Evolutionary conservation across 2,888 invertebrate genomes (phyloP).

Genomic region (Drosophila nigritarsus): DNA sequence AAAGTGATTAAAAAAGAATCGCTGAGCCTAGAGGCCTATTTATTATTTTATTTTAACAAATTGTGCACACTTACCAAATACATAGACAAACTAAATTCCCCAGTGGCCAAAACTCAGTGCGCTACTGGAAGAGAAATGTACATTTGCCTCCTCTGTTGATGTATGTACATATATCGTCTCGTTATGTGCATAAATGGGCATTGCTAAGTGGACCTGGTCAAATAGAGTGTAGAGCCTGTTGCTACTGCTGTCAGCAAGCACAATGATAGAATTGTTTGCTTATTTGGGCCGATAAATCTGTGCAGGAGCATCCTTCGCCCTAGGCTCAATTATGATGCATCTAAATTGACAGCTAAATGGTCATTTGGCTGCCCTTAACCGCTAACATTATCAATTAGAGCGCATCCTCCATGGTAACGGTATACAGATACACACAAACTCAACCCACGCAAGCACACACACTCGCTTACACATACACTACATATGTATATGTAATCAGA

Average conservation of each 20-base stretch:
- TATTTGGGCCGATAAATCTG: slow-evolving; percentile 64
- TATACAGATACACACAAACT: slow-evolving; percentile 5
- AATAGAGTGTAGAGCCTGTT: slow-evolving; percentile 40
- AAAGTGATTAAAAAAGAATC: slow-evolving; percentile 71
- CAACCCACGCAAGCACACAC: slow-evolving; percentile 6
- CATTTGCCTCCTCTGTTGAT: slow-evolving; percentile 36
- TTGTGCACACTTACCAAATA: slow-evolving; percentile 60
- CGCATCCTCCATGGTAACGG: slow-evolving; percentile 31
- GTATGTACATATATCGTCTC: slow-evolving; percentile 66
- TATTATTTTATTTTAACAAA: slow-evolving; percentile 56
- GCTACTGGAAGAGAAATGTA: slow-evolving; percentile 13
- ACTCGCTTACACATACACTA: neutral
- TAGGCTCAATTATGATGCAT: slow-evolving; percentile 63
- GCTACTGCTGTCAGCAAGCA: slow-evolving; percentile 27
- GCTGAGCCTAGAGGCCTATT: slow-evolving; percentile 36
- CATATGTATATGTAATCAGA: slow-evolving; percentile 45
- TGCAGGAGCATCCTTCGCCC: slow-evolving; percentile 13
- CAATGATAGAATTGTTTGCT: slow-evolving; percentile 58
- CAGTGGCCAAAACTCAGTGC: slow-evolving; percentile 18
- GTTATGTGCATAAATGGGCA: slow-evolving; percentile 67
- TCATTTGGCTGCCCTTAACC: slow-evolving; percentile 38
- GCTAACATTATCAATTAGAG: slow-evolving; percentile 70
- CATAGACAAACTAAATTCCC: slow-evolving; percentile 45
- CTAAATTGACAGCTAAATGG: slow-evolving; percentile 61
- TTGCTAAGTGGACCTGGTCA: slow-evolving; percentile 38